Percentiles rank a stretch among this genome's conserved stretches.
Evolutionary conservation across 2,797 vertebrate species (phyloP).

Genomic region (Malacoraja senta): DNA sequence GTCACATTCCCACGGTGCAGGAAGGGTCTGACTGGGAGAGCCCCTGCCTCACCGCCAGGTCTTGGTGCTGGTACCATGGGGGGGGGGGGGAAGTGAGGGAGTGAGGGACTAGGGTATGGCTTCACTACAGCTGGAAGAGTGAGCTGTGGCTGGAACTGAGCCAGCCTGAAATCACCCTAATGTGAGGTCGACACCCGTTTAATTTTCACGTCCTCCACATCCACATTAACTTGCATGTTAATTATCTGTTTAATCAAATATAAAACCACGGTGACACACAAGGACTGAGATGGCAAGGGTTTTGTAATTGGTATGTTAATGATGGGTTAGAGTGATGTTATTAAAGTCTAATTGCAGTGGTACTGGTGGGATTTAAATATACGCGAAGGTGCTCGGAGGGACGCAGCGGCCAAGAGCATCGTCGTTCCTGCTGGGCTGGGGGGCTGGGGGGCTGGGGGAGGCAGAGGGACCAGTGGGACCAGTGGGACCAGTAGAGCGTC

Average conservation of each 20-base stretch:
- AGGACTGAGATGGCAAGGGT: not conserved
- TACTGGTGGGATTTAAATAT: not conserved
- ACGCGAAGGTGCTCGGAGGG: not conserved
- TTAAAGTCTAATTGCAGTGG: not conserved
- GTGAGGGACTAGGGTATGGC: not conserved
- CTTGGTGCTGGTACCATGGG: too few species aligned
- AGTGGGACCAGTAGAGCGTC: too few species aligned
- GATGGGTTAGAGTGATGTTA: not conserved
- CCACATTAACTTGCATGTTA: not conserved
- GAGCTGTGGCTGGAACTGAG: not conserved
- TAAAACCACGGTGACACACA: not conserved
- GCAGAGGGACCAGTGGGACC: too few species aligned
- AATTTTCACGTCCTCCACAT: not conserved
- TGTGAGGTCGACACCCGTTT: not conserved
- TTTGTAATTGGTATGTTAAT: not conserved
- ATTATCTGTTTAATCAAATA: not conserved
- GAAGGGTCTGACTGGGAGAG: too few species aligned
- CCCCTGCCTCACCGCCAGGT: too few species aligned
- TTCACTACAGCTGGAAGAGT: not conserved
- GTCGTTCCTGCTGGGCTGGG: too few species aligned
- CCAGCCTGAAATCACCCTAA: not conserved
- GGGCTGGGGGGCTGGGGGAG: too few species aligned
- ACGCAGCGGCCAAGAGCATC: too few species aligned
- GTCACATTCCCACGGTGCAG: too few species aligned
- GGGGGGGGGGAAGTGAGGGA: not conserved